phyloP scores from a whole-genome alignment of 2,888 invertebrate species.

The Lacanobia oleracea region DNA sequence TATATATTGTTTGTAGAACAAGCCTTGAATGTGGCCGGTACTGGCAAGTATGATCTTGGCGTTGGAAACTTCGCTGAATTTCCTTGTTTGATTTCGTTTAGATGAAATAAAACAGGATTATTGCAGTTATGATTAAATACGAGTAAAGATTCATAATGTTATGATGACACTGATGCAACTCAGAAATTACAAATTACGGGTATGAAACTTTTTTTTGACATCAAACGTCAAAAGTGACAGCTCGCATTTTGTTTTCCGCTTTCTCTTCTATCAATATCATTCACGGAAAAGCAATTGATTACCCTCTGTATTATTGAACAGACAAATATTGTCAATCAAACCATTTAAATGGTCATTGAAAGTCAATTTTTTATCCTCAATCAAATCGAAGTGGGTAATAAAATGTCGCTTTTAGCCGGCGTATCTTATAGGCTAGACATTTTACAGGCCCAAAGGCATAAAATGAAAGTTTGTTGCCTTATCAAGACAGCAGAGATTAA shows the following conservation, averaged over 20 bases:
- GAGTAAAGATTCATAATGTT: not conserved
- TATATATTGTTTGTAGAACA: constrained; percentile 78
- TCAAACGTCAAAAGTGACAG: constrained; percentile 27
- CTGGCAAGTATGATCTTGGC: constrained; percentile 54
- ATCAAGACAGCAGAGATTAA: constrained; percentile 56
- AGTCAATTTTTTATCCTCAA: constrained; percentile 3
- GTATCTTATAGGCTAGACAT: not conserved
- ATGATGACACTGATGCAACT: not conserved
- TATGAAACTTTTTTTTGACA: constrained; percentile 19
- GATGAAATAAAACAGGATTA: constrained; percentile 21
- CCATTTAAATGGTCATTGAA: not conserved
- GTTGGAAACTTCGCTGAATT: constrained; percentile 40
- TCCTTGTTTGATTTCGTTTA: constrained; percentile 42
- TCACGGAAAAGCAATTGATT: not conserved
- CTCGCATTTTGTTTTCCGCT: not conserved
- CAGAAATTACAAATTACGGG: not conserved
- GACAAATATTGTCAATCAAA: not conserved
- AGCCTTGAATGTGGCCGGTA: constrained; percentile 76
- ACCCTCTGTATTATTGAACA: not conserved
- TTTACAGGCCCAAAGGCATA: constrained; percentile 8
- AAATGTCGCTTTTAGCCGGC: not conserved
- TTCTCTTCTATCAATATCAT: not conserved
- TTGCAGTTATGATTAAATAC: constrained; percentile 8
- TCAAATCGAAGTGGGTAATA: constrained; percentile 8
- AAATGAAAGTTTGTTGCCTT: constrained; percentile 52